phyloP scores from a whole-genome alignment of 2,888 invertebrate species.

The Alloplasta piceator region DNA sequence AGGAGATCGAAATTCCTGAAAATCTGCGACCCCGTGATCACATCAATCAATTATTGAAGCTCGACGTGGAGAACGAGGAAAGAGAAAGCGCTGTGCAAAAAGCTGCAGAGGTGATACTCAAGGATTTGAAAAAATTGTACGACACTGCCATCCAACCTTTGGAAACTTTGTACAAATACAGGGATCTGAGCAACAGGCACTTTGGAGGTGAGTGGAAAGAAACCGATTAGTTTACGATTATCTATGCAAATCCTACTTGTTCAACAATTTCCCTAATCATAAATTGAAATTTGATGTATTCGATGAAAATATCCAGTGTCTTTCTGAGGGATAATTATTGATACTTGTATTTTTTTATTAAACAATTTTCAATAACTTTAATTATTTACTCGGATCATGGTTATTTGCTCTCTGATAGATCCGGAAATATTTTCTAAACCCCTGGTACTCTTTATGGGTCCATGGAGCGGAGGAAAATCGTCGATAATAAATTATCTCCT shows the following conservation, averaged over 20 bases:
- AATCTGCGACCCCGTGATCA: slow-evolving; percentile 92
- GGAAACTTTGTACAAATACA: slow-evolving; percentile 95
- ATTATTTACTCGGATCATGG: too few relatives aligned
- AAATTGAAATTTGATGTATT: too few relatives aligned
- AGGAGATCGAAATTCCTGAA: slow-evolving; percentile 90
- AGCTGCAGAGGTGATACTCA: slow-evolving; percentile 90
- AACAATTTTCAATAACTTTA: too few relatives aligned
- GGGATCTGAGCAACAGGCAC: slow-evolving; percentile 95
- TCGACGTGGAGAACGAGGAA: slow-evolving; percentile 90
- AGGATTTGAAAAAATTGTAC: slow-evolving; percentile 93
- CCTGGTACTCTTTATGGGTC: slow-evolving; percentile 96
- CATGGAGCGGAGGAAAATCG: slow-evolving; percentile 98
- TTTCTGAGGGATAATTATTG: too few relatives aligned
- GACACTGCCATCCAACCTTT: slow-evolving; percentile 95
- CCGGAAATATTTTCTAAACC: slow-evolving; percentile 98
- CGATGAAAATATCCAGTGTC: too few relatives aligned
- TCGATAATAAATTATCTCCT: slow-evolving; percentile 96
- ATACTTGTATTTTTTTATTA: too few relatives aligned
- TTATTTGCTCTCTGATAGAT: slow-evolving; percentile 84
- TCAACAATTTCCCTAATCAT: too few relatives aligned
- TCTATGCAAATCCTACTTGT: too few relatives aligned
- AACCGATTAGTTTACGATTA: too few relatives aligned
- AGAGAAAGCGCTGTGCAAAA: slow-evolving; percentile 89
- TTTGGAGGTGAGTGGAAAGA: slow-evolving; percentile 86
- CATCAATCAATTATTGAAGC: slow-evolving; percentile 90